A percentile compares a stretch with the other conserved stretches of the same genome.
Evolutionary conservation across 2,888 invertebrate species (phyloP).

Genomic region (Lepidochrysops patricia): DNA sequence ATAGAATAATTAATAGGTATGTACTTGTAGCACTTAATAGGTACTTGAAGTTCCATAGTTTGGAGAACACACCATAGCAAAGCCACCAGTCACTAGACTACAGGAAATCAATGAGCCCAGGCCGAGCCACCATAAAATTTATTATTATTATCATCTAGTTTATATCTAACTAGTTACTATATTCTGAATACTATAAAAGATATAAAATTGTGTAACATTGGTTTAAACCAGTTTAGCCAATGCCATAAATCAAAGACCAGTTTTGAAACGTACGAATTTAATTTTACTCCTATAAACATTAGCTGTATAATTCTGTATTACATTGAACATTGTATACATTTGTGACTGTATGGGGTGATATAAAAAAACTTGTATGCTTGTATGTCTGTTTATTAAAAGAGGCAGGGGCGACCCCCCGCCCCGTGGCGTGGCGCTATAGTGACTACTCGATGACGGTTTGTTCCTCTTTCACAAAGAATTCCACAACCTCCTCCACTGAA

Average conservation of each 20-base stretch:
- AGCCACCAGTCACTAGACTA: too few species aligned
- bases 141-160: too few species aligned
- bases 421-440: constrained; percentile 43
- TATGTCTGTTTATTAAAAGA: constrained; percentile 39
- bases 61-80: too few species aligned
- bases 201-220: too few species aligned
- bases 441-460: constrained; percentile 84
- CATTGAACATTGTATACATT: constrained; percentile 48
- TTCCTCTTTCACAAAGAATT: constrained; percentile 99
- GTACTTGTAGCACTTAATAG: too few species aligned
- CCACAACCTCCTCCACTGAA: constrained; percentile 95
- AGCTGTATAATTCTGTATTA: constrained; percentile 61
- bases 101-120: too few species aligned
- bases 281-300: constrained; percentile 69
- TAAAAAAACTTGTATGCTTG: constrained; percentile 42
- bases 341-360: constrained; percentile 45
- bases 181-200: too few species aligned
- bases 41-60: too few species aligned
- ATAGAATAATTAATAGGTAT: too few species aligned
- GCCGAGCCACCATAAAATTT: too few species aligned
- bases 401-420: constrained; percentile 44
- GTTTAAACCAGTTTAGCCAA: too few species aligned
- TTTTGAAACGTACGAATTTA: constrained; percentile 70
- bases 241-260: constrained; percentile 49
- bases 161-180: too few species aligned